phyloP scores from a whole-genome alignment of 2,797 vertebrate species.

The Phoxinus dragarum region DNA sequence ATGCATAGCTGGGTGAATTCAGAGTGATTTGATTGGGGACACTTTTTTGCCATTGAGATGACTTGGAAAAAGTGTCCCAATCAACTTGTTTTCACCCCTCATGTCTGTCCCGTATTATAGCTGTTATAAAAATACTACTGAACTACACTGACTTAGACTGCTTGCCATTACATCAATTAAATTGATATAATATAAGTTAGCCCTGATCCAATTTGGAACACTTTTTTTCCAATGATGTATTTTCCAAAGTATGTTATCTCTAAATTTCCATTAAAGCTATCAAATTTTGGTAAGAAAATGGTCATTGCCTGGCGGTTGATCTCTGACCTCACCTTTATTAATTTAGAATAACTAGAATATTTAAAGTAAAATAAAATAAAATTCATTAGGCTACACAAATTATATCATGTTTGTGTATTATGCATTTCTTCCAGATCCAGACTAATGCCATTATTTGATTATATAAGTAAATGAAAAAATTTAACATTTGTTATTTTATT shows the following conservation, averaged over 20 bases:
- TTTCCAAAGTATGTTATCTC: neutral
- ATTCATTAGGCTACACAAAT: too few species aligned
- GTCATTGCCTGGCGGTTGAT: neutral
- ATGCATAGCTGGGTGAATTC: neutral
- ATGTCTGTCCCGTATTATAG: neutral
- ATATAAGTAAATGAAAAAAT: neutral
- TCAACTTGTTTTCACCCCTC: neutral
- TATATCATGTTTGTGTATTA: neutral
- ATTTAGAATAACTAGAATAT: neutral
- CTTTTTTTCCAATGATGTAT: neutral
- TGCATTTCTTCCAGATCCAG: neutral
- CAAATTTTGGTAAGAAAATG: neutral
- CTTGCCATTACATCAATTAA: neutral
- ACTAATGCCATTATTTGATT: neutral
- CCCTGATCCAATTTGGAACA: neutral
- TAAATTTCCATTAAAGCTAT: neutral
- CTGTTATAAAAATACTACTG: neutral
- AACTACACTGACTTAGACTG: neutral
- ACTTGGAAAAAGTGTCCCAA: neutral
- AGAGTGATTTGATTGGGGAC: neutral
- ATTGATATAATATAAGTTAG: neutral
- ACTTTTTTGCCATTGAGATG: neutral
- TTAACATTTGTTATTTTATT: neutral
- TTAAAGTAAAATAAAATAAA: neutral
- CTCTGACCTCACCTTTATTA: neutral